A percentile compares a stretch with the other conserved stretches of the same genome.
Evolutionary conservation across 1,140 invertebrate genomes (phyloP).

Genomic region (Hyposmocoma kahamanoa): DNA sequence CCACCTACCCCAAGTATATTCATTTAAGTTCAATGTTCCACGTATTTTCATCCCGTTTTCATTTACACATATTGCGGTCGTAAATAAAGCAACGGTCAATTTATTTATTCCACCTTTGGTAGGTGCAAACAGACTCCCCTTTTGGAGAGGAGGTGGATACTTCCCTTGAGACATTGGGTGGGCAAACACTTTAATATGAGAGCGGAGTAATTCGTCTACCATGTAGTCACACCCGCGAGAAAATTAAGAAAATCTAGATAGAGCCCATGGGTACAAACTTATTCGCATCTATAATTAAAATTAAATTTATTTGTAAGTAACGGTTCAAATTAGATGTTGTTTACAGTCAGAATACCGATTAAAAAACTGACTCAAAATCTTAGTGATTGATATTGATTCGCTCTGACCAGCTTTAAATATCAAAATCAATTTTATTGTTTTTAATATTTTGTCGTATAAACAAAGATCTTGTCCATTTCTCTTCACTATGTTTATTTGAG

Average conservation of each 20-base stretch:
- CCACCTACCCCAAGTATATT: too few species aligned
- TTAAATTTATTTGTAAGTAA: not conserved
- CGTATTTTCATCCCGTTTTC: not conserved
- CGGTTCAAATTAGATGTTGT: too few species aligned
- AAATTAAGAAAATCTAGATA: slow-evolving; percentile 19
- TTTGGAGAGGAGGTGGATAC: not conserved
- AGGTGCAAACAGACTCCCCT: slow-evolving; percentile 9
- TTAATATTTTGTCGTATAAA: too few species aligned
- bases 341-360: too few species aligned
- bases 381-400: too few species aligned
- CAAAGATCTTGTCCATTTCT: too few species aligned
- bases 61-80: slow-evolving; percentile 9
- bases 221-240: slow-evolving; percentile 6
- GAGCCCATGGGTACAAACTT: too few species aligned
- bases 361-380: too few species aligned
- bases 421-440: too few species aligned
- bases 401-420: too few species aligned
- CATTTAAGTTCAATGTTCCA: not conserved
- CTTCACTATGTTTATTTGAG: too few species aligned
- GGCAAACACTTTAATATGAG: slow-evolving; percentile 26
- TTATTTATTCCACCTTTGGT: slow-evolving; percentile 18
- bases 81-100: slow-evolving; percentile 17
- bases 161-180: slow-evolving; percentile 19
- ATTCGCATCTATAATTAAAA: too few species aligned
- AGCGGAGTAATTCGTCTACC: slow-evolving; percentile 18